Conservation (phyloP, 2,888 invertebrate genomes). For the Napeogenes sylphis region DNA sequence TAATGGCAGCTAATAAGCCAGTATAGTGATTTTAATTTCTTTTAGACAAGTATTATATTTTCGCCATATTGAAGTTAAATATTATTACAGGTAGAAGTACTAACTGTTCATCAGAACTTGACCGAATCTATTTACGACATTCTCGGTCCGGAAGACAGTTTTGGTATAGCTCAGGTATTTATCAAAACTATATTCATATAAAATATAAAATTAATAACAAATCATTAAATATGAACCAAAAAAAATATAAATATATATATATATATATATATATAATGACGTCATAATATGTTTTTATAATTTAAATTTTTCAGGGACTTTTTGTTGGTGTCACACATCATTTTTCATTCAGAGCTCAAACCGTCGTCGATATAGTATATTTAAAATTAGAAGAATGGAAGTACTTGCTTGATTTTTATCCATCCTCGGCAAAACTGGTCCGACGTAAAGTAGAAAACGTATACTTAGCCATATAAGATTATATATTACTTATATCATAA, state of each 20-base stretch:
- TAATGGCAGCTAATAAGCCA: no score
- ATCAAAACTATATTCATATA: background rate
- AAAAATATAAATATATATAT: no score
- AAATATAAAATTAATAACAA: no score
- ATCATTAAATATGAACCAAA: no score
- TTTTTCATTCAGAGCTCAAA: slow-evolving; percentile 74
- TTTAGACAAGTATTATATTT: background rate
- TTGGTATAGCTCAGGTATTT: slow-evolving; percentile 72
- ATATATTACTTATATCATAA: background rate
- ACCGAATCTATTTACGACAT: slow-evolving; percentile 74
- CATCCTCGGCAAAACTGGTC: slow-evolving; percentile 62
- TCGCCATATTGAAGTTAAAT: background rate
- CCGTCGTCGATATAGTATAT: slow-evolving; percentile 72
- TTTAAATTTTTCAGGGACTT: slow-evolving; percentile 58
- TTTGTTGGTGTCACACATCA: slow-evolving; percentile 73
- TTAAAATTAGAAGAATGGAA: slow-evolving; percentile 73
- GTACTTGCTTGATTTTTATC: slow-evolving; percentile 68
- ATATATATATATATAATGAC: no score
- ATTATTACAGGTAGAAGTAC: slow-evolving; percentile 65
- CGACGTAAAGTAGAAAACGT: slow-evolving; percentile 67
- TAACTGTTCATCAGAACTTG: slow-evolving; percentile 72
- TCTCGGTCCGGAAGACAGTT: slow-evolving; percentile 73
- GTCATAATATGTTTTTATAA: no score
- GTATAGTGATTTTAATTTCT: background rate
- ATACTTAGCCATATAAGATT: slow-evolving; percentile 50